Conservation (phyloP, 1,140 invertebrate species). For the Spodoptera litura region DNA sequence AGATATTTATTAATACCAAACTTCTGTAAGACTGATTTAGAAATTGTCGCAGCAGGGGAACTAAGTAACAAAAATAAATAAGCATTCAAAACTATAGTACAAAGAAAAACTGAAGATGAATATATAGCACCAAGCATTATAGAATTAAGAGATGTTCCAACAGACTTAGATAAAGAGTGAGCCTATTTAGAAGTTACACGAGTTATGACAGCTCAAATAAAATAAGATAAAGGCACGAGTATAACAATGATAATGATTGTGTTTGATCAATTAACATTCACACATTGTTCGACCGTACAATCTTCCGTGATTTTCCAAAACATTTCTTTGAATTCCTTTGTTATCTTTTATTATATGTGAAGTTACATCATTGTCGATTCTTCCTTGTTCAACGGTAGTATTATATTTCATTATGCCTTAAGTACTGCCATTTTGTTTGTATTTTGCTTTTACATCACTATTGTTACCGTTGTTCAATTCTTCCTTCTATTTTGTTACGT, state of each 20-base stretch:
- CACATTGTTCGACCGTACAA: background rate
- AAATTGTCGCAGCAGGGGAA: too few relatives aligned
- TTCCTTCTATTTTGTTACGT: constrained; percentile 3
- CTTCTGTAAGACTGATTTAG: too few relatives aligned
- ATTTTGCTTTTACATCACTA: constrained; percentile 3
- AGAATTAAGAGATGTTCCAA: too few relatives aligned
- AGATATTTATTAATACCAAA: too few relatives aligned
- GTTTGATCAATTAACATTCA: background rate
- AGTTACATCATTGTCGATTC: constrained; percentile 16
- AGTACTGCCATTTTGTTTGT: constrained; percentile 12
- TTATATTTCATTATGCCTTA: background rate
- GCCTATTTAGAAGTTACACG: background rate
- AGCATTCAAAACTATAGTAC: too few relatives aligned
- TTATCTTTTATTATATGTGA: background rate
- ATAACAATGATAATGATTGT: background rate
- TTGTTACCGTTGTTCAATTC: constrained; percentile 22
- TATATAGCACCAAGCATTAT: too few relatives aligned
- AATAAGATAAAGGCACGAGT: background rate
- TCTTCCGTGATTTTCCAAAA: constrained; percentile 3
- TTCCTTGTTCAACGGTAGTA: background rate
- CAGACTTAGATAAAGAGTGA: too few relatives aligned
- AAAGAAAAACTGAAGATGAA: too few relatives aligned
- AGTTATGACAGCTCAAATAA: background rate
- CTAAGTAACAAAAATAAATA: too few relatives aligned
- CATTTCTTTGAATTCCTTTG: background rate